Percentiles rank a stretch among this genome's conserved stretches.
phyloP scores from a whole-genome alignment of 37 sponge, comb jelly and placozoan genomes.

The Haliclona indistincta region DNA sequence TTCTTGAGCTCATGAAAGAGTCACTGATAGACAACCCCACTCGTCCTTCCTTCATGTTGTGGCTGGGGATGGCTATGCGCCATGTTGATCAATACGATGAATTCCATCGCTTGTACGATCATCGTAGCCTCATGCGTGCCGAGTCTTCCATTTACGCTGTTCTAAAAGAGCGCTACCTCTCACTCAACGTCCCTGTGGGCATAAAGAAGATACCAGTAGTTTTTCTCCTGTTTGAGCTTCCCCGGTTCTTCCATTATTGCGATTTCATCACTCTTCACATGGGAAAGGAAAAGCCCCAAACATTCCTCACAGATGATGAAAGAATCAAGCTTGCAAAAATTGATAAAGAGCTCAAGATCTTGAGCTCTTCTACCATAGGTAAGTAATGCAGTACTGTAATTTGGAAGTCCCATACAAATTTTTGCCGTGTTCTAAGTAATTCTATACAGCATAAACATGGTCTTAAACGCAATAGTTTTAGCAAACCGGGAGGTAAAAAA shows the following conservation, averaged over 20 bases:
- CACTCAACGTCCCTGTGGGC: slow-evolving; percentile 48
- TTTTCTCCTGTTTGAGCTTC: slow-evolving; percentile 70
- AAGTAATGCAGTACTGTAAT: too few relatives aligned
- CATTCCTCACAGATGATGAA: slow-evolving; percentile 25
- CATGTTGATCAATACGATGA: slow-evolving; percentile 54
- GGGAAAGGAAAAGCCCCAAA: slow-evolving; percentile 9
- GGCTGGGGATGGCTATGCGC: slow-evolving; percentile 64
- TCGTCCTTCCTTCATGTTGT: slow-evolving; percentile 53
- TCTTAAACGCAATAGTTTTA: too few relatives aligned
- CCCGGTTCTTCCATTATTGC: slow-evolving; percentile 63
- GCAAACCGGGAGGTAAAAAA: too few relatives aligned
- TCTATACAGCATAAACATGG: too few relatives aligned
- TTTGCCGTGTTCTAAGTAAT: too few relatives aligned
- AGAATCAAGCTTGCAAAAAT: background rate
- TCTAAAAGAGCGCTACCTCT: slow-evolving; percentile 44
- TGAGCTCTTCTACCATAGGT: too few relatives aligned
- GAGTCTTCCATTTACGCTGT: too few relatives aligned
- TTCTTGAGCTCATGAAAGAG: slow-evolving; percentile 56
- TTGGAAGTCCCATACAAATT: too few relatives aligned
- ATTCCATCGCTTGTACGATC: slow-evolving; percentile 45
- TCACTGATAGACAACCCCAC: slow-evolving; percentile 60
- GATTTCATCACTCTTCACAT: slow-evolving; percentile 36
- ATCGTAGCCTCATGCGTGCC: slow-evolving; percentile 29
- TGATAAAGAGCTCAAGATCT: too few relatives aligned
- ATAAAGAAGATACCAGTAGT: slow-evolving; percentile 70